phyloP scores from a whole-genome alignment of 2,113 vertebrate species.

The Coreoperca whiteheadi region DNA sequence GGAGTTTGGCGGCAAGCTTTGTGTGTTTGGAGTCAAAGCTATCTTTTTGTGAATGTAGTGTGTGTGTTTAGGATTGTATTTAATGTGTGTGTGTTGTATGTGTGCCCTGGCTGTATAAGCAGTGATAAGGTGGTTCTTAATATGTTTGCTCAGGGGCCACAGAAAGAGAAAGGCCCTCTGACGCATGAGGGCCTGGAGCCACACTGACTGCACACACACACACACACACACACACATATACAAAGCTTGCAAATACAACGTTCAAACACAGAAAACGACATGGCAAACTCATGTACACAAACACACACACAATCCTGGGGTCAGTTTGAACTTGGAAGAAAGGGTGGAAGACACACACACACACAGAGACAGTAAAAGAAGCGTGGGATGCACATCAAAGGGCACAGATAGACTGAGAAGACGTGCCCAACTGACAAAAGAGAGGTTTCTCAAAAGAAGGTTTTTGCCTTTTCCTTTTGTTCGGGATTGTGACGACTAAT shows the following conservation, averaged over 20 bases:
- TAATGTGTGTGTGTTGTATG: constrained; percentile 68
- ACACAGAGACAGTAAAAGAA: constrained; percentile 47
- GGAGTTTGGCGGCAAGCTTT: constrained; percentile 80
- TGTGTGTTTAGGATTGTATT: constrained; percentile 66
- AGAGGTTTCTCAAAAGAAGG: not conserved
- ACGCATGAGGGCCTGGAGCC: constrained; percentile 81
- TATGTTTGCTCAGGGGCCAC: constrained; percentile 84
- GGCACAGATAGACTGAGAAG: constrained; percentile 41
- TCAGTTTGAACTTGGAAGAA: constrained; percentile 42
- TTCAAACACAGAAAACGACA: constrained; percentile 56
- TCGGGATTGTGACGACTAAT: constrained; percentile 30
- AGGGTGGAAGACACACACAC: constrained; percentile 32
- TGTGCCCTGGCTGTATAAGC: constrained; percentile 79
- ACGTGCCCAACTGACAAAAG: constrained; percentile 33
- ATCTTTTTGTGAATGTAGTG: constrained; percentile 72
- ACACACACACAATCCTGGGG: constrained; percentile 29
- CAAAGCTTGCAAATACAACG: constrained; percentile 52
- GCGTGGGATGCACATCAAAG: constrained; percentile 63
- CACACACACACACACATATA: constrained; percentile 40
- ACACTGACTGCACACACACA: constrained; percentile 42
- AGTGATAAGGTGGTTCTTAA: constrained; percentile 86
- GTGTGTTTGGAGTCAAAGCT: constrained; percentile 74
- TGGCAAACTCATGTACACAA: constrained; percentile 39
- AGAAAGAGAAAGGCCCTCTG: constrained; percentile 82
- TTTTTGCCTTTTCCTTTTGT: constrained; percentile 22